Percentiles rank a stretch among this genome's conserved stretches.
phyloP scores from a whole-genome alignment of 1,140 invertebrate species.

The Dufourea novaeangliae region DNA sequence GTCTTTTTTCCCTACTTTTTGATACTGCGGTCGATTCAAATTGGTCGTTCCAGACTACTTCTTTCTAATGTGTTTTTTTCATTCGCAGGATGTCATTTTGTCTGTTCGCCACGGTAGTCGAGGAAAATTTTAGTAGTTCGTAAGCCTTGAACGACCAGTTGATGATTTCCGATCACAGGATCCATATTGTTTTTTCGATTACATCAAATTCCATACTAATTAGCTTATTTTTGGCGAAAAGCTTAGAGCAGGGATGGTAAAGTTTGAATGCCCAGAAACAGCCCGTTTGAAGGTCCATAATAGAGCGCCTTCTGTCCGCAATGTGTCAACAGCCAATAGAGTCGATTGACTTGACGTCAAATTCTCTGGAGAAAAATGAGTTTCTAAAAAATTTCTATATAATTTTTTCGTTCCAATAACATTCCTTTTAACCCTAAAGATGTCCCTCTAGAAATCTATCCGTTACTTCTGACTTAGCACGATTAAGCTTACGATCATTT shows the following conservation, averaged over 20 bases:
- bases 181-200: not conserved
- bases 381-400: not conserved
- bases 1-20: not conserved
- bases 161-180: not conserved
- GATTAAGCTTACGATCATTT: slow-evolving; percentile 17
- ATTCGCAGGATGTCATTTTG: too few species aligned
- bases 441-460: not conserved
- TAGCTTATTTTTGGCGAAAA: not conserved
- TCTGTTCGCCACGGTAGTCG: too few species aligned
- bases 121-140: too few species aligned
- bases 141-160: not conserved
- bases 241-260: not conserved
- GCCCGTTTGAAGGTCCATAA: not conserved
- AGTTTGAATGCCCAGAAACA: slow-evolving; percentile 1
- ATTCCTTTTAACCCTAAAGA: too few species aligned
- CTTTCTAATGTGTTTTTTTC: too few species aligned
- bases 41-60: too few species aligned
- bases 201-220: too few species aligned
- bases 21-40: too few species aligned
- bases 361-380: not conserved
- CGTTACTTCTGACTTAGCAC: not conserved
- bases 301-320: not conserved
- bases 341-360: not conserved
- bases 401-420: too few species aligned
- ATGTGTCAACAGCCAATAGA: not conserved